phyloP scores from a whole-genome alignment of 37 sponge, comb jelly and placozoan species.

The Halisarca cf. caerulea region DNA sequence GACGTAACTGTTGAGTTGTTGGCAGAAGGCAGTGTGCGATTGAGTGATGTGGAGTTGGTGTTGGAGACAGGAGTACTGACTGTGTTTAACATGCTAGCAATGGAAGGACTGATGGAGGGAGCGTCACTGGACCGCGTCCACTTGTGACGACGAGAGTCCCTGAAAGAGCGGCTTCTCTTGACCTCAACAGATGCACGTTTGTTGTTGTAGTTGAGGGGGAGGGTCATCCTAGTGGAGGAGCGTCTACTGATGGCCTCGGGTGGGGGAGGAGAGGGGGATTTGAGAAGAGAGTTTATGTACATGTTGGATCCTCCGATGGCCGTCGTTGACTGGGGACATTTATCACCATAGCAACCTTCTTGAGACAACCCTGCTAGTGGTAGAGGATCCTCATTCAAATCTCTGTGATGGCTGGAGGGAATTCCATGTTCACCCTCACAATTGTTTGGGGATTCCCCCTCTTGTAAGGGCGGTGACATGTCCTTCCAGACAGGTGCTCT shows the following conservation, averaged over 20 bases:
- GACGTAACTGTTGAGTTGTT: too few species aligned
- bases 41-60: too few species aligned
- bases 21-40: too few species aligned
- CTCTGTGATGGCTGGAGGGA: neutral
- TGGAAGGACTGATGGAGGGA: too few species aligned
- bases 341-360: too few species aligned
- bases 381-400: neutral
- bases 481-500: neutral
- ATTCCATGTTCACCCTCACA: neutral
- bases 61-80: too few species aligned
- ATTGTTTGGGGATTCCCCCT: neutral
- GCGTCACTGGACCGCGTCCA: too few species aligned
- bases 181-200: neutral
- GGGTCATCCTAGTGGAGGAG: neutral
- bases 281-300: neutral
- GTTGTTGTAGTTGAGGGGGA: conserved; percentile 8
- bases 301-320: neutral
- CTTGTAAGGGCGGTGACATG: neutral
- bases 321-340: neutral
- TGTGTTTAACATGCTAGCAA: too few species aligned
- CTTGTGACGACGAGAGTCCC: neutral
- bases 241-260: neutral
- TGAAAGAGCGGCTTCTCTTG: conserved; percentile 1
- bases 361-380: neutral
- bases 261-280: conserved; percentile 8